A percentile compares a stretch with the other conserved stretches of the same genome.
Evolutionary conservation across 2,113 vertebrate genomes (phyloP).

Genomic region (Ceuthmochares aereus): DNA sequence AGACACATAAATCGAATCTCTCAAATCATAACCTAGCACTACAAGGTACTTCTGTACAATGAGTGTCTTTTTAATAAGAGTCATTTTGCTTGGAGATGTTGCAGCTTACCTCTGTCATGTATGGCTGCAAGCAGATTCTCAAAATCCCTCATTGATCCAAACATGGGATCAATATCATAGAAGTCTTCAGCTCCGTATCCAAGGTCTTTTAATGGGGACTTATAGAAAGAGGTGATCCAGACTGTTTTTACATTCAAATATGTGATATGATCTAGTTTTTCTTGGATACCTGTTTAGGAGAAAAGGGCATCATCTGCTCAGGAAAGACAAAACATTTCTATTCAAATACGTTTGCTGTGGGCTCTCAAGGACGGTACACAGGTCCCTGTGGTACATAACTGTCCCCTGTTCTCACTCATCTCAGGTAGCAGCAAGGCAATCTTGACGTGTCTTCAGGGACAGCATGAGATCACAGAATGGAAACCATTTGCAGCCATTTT

Average conservation of each 20-base stretch:
- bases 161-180: conserved; percentile 86
- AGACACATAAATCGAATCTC: neutral
- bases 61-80: fast-evolving
- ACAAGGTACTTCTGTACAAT: neutral
- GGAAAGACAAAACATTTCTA: neutral
- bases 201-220: conserved; percentile 89
- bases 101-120: conserved; percentile 86
- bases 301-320: neutral
- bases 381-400: neutral
- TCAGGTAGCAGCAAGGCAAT: neutral
- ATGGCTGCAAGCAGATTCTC: conserved; percentile 87
- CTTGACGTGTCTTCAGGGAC: neutral
- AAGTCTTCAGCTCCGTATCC: conserved; percentile 94
- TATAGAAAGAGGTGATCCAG: conserved; percentile 93
- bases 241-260: conserved; percentile 89
- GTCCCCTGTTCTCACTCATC: neutral
- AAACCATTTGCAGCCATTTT: neutral
- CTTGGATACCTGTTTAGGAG: conserved; percentile 83
- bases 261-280: conserved; percentile 87
- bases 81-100: neutral
- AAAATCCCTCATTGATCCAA: conserved; percentile 94
- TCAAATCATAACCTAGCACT: neutral
- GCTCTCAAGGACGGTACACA: neutral
- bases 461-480: neutral
- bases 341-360: neutral